Base-by-base conservation (phyloP, 2,888 invertebrate genomes). In the Mythimna loreyi region DNA sequence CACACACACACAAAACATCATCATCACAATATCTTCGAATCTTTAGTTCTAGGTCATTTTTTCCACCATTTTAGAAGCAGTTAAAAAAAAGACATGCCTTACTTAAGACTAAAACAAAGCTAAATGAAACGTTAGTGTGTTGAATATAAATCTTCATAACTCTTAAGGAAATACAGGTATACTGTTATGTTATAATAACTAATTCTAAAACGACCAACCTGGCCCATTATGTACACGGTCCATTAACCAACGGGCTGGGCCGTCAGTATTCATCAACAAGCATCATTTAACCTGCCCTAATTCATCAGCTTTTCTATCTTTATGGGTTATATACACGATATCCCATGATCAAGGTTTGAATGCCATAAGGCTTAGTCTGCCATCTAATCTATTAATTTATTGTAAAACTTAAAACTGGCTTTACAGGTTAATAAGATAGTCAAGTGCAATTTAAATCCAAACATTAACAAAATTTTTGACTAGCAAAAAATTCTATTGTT, bases 191-290 rank as follows among this genome's bases (percentile, higher is more conserved):
- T 33, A 21, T 33, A 30, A 25, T 19, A 71, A 19, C 28, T 30
- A n/a, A 53, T 6, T 30, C n/a, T 40, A 52, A 52, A 61, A 43
- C n/a, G 7, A 11, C 50, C 25, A 65, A 40, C 56, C 33, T 67
- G 60, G 43, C 33, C 36, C 58, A 79, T 80, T 52, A 28, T 75
- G 33, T 75, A 33, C 25, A 74, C 45, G 68, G 45, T 9, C 53
- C 61, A 75, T 80, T 75, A 59, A 13, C 13, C 61, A 53, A 40
- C 33, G 75, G 80, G 58, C 68, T 45, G n/a, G 61, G 47, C 57
- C 47, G 49, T 59, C 80, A 47, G 75, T 75, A 80, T 67, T 80
- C 80, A 75, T 75, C 80, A 75, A 80, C 80, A 55, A 68, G 69
- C 75, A 52, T 75, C 80, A 75, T 80, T 80, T 61, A 80, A 80